phyloP scores from a whole-genome alignment of 2,797 vertebrate species.

The Pelodytes ibericus region DNA sequence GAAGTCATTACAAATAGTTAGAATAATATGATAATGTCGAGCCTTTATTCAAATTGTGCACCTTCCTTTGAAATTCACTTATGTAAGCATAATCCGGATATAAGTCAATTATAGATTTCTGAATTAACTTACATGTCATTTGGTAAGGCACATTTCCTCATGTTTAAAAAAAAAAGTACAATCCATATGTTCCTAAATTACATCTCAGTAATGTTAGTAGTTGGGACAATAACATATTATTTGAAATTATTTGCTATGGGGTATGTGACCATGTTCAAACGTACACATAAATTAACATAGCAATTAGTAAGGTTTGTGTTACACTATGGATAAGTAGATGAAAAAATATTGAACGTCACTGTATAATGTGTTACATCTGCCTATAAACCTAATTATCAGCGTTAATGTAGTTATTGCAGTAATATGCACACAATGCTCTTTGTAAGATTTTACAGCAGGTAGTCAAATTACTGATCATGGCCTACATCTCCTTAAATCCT shows the following conservation, averaged over 20 bases:
- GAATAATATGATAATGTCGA: not conserved
- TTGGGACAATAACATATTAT: not conserved
- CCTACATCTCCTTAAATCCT: no score
- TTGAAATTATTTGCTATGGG: not conserved
- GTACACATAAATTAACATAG: not conserved
- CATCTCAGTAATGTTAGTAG: not conserved
- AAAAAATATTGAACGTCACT: not conserved
- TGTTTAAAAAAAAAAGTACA: no score
- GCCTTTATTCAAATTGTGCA: not conserved
- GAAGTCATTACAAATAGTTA: not conserved
- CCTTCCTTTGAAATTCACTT: not conserved
- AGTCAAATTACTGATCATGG: no score
- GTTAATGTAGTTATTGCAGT: no score
- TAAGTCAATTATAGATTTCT: not conserved
- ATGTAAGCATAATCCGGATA: not conserved
- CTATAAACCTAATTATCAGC: no score
- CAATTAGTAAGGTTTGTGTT: not conserved
- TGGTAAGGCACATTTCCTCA: no score
- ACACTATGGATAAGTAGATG: not conserved
- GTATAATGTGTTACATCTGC: not conserved
- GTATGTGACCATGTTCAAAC: not conserved
- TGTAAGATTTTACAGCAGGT: no score
- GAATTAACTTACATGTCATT: no score
- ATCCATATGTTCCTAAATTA: not conserved
- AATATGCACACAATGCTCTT: no score